Evolutionary conservation across 2,888 invertebrate species (phyloP), one percentile per base, ranked within the genome.

Genomic region (Phorcus lineatus): DNA sequence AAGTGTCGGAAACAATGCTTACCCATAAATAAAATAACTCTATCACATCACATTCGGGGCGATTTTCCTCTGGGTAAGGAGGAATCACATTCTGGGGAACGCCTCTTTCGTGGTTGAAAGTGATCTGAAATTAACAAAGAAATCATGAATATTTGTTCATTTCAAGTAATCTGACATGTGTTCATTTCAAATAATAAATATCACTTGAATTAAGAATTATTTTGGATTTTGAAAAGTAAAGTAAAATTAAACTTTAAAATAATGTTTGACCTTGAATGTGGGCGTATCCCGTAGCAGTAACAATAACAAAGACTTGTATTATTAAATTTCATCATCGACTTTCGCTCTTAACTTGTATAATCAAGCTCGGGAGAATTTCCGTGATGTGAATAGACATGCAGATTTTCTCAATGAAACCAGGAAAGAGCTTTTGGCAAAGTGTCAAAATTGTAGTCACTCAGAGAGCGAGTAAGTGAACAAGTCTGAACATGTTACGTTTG

Each of bases 301-400:
- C 47, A 47, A 47, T 13, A 47, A 11, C 47, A 47, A 47, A 47
- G 47, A 13, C 6, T 47, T 47, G 47, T 11, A 47, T 47, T 11
- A 47, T 47, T 11, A 11, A 47, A 47, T 47, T 9, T 47, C 47
- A 6, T 47, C 47, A 47, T 47, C 47, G 47, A 47, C 47, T 47
- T 13, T 47, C 47, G 1, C 13, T 47, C 47, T 47, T 13, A 47
- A 47, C 47, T 47, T 47, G 47, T 62, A 62, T 24, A 62, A 28
- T 24, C 62, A 28, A 40, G 36, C 36, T 2, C 11, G 36, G 11
- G 70, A 28, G 36, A 36, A 19, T 70, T 70, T 70, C 70, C 70
- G 70, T 36, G 70, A 70, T 70, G 70, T 36, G 70, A 70, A 70
- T 70, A 70, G 70, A 70, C 70, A 70, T 36, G 70, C 36, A n/a